phyloP scores from a whole-genome alignment of 2,888 invertebrate genomes.

The Xylocampa areola region DNA sequence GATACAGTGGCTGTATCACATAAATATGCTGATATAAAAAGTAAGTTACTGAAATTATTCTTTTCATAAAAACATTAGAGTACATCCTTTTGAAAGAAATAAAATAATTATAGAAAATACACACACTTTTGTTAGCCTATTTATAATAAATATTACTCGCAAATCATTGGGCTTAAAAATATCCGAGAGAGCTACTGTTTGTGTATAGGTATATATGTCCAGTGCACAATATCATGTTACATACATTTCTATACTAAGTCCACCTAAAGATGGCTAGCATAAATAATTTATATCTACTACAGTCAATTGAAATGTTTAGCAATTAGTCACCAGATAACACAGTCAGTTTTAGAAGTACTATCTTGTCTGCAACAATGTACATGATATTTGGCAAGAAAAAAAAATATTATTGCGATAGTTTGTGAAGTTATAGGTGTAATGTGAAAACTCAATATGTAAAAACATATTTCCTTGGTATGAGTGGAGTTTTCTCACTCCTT shows the following conservation, averaged over 20 bases:
- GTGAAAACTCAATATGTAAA: no score
- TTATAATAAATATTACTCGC: conserved; percentile 6
- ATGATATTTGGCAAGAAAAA: no score
- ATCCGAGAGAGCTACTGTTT: background rate
- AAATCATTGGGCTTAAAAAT: no score
- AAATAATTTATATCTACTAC: background rate
- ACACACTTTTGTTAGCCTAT: background rate
- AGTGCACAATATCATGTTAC: conserved; percentile 22
- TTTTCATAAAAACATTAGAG: background rate
- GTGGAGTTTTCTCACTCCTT: background rate
- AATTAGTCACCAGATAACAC: conserved; percentile 2
- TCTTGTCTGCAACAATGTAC: background rate
- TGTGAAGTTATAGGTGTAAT: no score
- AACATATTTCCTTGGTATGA: no score
- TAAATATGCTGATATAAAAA: conserved; percentile 98
- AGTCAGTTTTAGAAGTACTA: background rate
- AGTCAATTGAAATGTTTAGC: background rate
- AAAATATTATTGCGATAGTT: no score
- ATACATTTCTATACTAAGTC: background rate
- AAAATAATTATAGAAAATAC: background rate
- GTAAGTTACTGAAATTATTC: conserved; percentile 86
- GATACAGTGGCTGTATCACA: conserved; percentile 98
- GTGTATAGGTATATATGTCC: conserved; percentile 11
- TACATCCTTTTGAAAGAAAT: background rate
- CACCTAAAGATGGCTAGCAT: conserved; percentile 5